Percentiles rank a stretch among this genome's conserved stretches.
Conservation (phyloP, 2,888 invertebrate species). For the Osmoderma eremita region DNA sequence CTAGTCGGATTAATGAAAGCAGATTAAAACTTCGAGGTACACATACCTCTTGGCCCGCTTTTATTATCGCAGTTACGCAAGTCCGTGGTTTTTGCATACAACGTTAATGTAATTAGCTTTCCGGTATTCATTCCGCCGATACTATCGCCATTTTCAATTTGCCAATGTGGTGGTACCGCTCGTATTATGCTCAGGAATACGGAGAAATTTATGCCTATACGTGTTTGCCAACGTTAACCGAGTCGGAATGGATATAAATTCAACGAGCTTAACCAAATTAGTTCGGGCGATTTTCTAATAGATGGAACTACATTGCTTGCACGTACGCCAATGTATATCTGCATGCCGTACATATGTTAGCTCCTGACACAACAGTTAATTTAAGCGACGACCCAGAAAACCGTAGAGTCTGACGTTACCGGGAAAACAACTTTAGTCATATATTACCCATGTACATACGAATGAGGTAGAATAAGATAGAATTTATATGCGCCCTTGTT, state of each 20-base stretch:
- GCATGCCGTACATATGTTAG: too few species aligned
- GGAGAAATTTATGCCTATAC: conserved; percentile 7
- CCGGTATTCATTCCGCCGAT: conserved; percentile 11
- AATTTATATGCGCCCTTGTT: too few species aligned
- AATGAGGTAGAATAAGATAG: too few species aligned
- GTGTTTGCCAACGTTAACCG: conserved; percentile 3
- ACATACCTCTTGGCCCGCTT: too few species aligned
- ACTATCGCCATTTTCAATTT: conserved; percentile 21
- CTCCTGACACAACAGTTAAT: too few species aligned
- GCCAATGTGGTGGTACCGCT: conserved; percentile 12
- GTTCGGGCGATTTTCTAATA: conserved; percentile 14
- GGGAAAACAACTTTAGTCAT: too few species aligned
- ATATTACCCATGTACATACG: too few species aligned
- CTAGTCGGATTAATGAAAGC: too few species aligned
- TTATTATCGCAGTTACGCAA: too few species aligned
- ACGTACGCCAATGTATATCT: neutral
- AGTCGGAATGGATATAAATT: conserved; percentile 15
- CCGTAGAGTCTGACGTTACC: too few species aligned
- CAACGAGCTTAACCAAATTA: conserved; percentile 1
- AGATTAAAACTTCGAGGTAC: too few species aligned
- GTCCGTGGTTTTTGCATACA: neutral
- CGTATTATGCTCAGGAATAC: neutral
- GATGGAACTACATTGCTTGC: conserved; percentile 4
- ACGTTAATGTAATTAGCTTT: conserved; percentile 15
- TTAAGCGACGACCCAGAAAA: too few species aligned